phyloP scores from a whole-genome alignment of 2,113 vertebrate species.

The Sarotherodon lohbergeri region DNA sequence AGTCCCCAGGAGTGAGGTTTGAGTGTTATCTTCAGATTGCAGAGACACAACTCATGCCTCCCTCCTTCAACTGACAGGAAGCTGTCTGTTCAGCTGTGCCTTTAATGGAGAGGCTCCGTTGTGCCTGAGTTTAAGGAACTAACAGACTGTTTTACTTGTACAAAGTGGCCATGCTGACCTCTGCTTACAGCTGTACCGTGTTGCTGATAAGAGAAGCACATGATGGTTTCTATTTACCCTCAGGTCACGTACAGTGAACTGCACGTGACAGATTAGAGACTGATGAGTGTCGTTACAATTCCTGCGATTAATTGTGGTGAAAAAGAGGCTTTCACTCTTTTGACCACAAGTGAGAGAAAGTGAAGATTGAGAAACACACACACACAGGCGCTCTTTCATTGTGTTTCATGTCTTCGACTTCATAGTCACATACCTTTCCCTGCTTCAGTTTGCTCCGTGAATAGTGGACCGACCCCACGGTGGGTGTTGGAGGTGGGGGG shows the following conservation, averaged over 20 bases:
- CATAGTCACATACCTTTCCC: constrained; percentile 62
- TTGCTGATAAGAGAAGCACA: constrained; percentile 13
- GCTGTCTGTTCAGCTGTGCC: not conserved
- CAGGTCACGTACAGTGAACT: not conserved
- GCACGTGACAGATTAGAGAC: not conserved
- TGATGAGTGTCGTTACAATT: constrained; percentile 3
- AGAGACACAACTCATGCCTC: constrained; percentile 21
- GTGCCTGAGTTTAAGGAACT: constrained; percentile 9
- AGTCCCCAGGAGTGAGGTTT: constrained; percentile 18
- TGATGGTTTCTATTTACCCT: not conserved
- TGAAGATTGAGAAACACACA: not conserved
- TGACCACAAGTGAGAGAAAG: not conserved
- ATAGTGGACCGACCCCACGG: constrained; percentile 40
- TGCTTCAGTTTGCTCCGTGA: constrained; percentile 54
- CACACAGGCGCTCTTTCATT: constrained; percentile 18
- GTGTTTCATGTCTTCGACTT: constrained; percentile 47
- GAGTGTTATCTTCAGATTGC: constrained; percentile 61
- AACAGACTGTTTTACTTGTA: constrained; percentile 2
- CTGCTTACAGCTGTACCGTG: not conserved
- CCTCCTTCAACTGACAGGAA: constrained; percentile 49
- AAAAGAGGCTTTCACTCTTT: not conserved
- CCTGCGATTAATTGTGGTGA: not conserved
- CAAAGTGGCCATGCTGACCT: not conserved
- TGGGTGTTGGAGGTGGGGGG: constrained; percentile 57
- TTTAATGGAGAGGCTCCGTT: constrained; percentile 1